Evolutionary conservation across 2,113 vertebrate genomes (phyloP), one percentile per base, ranked within the genome.

Genomic region (Myiagra hebetior): DNA sequence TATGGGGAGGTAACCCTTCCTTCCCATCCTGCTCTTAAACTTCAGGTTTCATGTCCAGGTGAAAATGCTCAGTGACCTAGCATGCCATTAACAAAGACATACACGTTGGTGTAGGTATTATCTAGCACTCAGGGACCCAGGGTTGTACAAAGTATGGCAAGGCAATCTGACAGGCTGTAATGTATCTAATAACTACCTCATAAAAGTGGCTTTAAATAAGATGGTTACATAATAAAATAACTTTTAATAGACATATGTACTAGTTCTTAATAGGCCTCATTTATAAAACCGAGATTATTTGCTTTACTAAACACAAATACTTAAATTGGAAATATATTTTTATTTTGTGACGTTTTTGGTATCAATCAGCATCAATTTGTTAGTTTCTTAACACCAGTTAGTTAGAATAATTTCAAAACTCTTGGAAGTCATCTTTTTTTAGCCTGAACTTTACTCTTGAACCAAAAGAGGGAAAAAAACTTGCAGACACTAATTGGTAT

Each of bases 241-340:
- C 75, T 88, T 88, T 69, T 65, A 92, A 96, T 93, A 94, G 62
- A 39, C 16, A 16, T 64, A 75, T 55, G 41, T 93, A 73, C 90
- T 85, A 53, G 72, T 90, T 92, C 49, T 79, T 90, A 93, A 90
- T 88, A 83, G 67, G 18, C 49, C n/a, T 19, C 42, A 69, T 95
- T 91, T 93, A 76, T 90, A 90, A 97, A 90, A 49, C 17, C 5
- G 8, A 85, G 80, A 65, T 69, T 3, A 83, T 80, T 91, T 90
- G 47, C 85, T 77, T 85, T 73, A 65, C 46, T 60, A 90, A 90
- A 83, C 9, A 49, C 2, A 8, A 73, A 69, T 55, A 91, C 84
- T 86, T 87, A 73, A 89, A 85, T 78, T 94, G 65, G 73, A 91
- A 93, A 81, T 57, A 69, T 57, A 84, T 89, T 95, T 93, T 91